phyloP scores from a whole-genome alignment of 2,797 vertebrate genomes.

The Coreius guichenoti region DNA sequence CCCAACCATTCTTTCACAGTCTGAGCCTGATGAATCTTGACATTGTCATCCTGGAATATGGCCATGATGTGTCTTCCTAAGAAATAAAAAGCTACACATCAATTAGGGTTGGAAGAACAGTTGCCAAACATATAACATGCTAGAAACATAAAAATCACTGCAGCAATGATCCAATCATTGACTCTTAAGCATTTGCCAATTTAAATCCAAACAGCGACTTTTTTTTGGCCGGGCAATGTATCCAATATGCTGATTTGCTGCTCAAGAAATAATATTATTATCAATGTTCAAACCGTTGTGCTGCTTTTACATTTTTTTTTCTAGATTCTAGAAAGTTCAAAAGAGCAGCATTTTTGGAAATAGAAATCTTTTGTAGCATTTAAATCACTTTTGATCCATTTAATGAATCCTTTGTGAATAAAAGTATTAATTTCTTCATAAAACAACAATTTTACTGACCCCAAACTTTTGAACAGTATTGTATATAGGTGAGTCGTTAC shows the following conservation, averaged over 20 bases:
- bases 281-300: background rate
- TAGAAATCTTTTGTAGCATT: background rate
- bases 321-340: background rate
- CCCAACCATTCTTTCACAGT: too few relatives aligned
- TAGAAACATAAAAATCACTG: too few relatives aligned
- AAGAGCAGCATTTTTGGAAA: background rate
- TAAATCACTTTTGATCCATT: background rate
- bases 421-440: background rate
- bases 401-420: background rate
- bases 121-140: too few relatives aligned
- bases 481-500: background rate
- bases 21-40: too few relatives aligned
- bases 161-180: too few relatives aligned
- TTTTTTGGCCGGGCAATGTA: too few relatives aligned
- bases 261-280: background rate
- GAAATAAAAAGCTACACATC: too few relatives aligned
- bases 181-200: too few relatives aligned
- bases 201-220: too few relatives aligned
- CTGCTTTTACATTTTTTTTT: background rate
- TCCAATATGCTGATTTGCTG: background rate
- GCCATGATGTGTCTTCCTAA: too few relatives aligned
- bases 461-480: background rate
- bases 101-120: too few relatives aligned
- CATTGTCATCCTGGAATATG: too few relatives aligned
- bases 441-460: background rate